Evolutionary conservation across 2,113 vertebrate species (phyloP), one percentile per base, ranked within the genome.

Genomic region (Mustelus asterias): DNA sequence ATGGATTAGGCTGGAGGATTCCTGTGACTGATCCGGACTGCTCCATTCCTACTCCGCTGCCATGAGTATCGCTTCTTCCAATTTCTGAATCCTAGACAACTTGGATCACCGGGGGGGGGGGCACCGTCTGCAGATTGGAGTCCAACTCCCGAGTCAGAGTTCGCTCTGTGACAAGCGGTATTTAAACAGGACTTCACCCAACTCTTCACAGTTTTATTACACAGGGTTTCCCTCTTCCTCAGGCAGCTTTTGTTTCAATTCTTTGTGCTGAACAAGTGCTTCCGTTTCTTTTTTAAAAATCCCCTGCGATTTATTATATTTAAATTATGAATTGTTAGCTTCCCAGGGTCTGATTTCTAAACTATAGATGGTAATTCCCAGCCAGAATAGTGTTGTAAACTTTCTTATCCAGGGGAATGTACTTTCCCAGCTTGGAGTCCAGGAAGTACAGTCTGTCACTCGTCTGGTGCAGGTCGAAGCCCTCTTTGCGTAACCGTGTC

Each of bases 381-480:
- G 98, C 96, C 2, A 96, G 97, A 89, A 99, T 98, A 80, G 96
- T 97, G 5, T 96, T 95, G 63, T 98, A 97, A 6, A 98, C 96
- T 48, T 96, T 96, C 20, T 98, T 97, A 0, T 98, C 98, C 83
- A 99, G 96, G 0, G 97, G 97, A 94, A 99, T 96, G 37, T 98
- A 99, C 95, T 96, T 95, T 0, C 98, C 98, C 70, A 97, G 96
- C 88, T 97, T 97, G 7, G 97, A 96, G 96, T 99, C 98, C 96
- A 99, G 97, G 76, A 98, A 98, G 96, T 97, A 99, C 89, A 99
- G 97, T 13, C 96, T 97, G 96, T 99, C 98, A 0, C 97, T 96
- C 0, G 96, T 97, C 41, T 97, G 97, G 70, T 97, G 97, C 0
- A 98, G 98, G 96, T 98, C 97, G 14, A 97, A 98, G 58, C 98